phyloP scores from a whole-genome alignment of 1,140 invertebrate genomes.

The Eupristina koningsbergeri region DNA sequence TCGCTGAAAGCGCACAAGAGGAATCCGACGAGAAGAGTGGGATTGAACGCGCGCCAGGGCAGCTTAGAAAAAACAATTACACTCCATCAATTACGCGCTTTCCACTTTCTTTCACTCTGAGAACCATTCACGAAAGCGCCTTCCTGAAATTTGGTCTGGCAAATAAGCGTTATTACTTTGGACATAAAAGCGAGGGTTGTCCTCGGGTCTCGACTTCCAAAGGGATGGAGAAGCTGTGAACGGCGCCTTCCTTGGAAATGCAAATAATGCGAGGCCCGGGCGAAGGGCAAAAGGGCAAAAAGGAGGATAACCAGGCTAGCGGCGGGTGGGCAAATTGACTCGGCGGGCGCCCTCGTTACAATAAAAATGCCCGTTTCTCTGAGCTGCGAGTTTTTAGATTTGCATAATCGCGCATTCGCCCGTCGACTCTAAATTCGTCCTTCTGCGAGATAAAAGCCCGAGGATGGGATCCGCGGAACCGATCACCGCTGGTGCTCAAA shows the following conservation, averaged over 20 bases:
- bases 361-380: slow-evolving; percentile 13
- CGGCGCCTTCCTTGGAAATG: slow-evolving; percentile 31
- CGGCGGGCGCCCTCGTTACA: not conserved
- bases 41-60: not conserved
- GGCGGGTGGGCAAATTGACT: slow-evolving; percentile 37
- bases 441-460: not conserved
- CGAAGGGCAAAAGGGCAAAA: not conserved
- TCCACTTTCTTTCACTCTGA: slow-evolving; percentile 23
- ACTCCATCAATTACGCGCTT: slow-evolving; percentile 26
- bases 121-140: not conserved
- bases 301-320: slow-evolving; percentile 33
- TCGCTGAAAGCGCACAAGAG: not conserved
- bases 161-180: slow-evolving; percentile 46
- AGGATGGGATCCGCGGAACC: not conserved
- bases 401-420: slow-evolving; percentile 39
- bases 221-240: too few species aligned
- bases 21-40: not conserved
- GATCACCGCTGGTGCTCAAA: not conserved
- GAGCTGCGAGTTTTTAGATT: slow-evolving; percentile 21
- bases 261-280: slow-evolving; percentile 25
- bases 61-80: slow-evolving; percentile 30
- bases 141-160: slow-evolving; percentile 32
- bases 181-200: not conserved
- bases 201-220: not conserved
- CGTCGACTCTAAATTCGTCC: too few species aligned